These are phyloP conservation scores for Seriola dumerili DNA, from an alignment of 2,113 vertebrate genomes.

Conservation along the genomic window DNA sequence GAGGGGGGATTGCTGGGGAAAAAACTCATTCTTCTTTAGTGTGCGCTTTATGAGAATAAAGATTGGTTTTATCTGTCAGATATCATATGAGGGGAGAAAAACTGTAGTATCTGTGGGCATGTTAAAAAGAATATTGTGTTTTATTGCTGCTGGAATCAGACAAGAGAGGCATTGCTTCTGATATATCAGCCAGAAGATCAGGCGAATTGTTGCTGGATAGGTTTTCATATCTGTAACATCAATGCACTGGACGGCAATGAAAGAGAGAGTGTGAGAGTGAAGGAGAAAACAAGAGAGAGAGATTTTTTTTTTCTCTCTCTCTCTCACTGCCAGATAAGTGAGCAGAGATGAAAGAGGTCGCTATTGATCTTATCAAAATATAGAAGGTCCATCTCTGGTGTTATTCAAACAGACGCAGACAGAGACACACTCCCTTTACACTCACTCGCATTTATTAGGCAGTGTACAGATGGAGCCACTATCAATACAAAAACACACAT, in stretches of 20 bases:
- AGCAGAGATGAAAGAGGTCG: slow-evolving; percentile 63
- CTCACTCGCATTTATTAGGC: slow-evolving; percentile 32
- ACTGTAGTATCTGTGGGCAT: slow-evolving; percentile 48
- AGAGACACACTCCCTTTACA: slow-evolving; percentile 23
- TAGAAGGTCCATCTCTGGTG: slow-evolving; percentile 32
- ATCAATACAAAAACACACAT: background rate
- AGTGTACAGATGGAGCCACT: slow-evolving; percentile 45
- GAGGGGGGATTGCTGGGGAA: slow-evolving; percentile 30
- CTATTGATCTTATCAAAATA: slow-evolving; percentile 49
- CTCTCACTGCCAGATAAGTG: slow-evolving; percentile 40
- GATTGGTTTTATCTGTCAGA: slow-evolving; percentile 75
- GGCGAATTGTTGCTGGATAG: slow-evolving; percentile 66
- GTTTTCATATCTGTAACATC: slow-evolving; percentile 71
- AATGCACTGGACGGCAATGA: slow-evolving; percentile 67
- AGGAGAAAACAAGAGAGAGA: slow-evolving; percentile 19
- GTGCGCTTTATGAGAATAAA: slow-evolving; percentile 71
- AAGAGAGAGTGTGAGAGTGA: slow-evolving; percentile 38
- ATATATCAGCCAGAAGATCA: slow-evolving; percentile 67
- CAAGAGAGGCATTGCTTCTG: slow-evolving; percentile 61
- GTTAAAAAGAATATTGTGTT: slow-evolving; percentile 69
- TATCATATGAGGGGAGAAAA: slow-evolving; percentile 49
- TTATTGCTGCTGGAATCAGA: slow-evolving; percentile 72
- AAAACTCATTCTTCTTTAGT: slow-evolving; percentile 29
- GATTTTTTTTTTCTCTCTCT: slow-evolving; percentile 8
- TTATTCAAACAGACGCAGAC: slow-evolving; percentile 37